Evolutionary conservation across 2,888 invertebrate species (phyloP).

Genomic region (Lycophotia porphyrea): DNA sequence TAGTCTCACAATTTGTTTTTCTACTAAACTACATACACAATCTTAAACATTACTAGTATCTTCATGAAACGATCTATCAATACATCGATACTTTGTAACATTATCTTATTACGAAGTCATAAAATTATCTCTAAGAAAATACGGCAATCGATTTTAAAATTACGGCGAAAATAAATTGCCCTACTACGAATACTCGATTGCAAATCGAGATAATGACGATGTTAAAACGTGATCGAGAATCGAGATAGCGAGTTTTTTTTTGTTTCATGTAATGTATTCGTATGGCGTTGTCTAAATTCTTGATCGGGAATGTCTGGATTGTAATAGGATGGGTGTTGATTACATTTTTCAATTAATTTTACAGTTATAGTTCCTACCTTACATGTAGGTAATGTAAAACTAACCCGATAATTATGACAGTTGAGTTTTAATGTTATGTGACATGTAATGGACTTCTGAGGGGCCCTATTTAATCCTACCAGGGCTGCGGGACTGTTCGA

Average conservation of each 20-base stretch:
- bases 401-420: background rate
- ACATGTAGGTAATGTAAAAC: too few relatives aligned
- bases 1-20: constrained; percentile 6
- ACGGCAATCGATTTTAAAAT: constrained; percentile 57
- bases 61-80: constrained; percentile 19
- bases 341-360: constrained; percentile 29
- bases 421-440: background rate
- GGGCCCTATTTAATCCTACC: too few relatives aligned
- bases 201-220: constrained; percentile 51
- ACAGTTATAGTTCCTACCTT: background rate
- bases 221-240: constrained; percentile 47
- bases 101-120: constrained; percentile 58
- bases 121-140: constrained; percentile 56
- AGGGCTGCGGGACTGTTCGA: too few relatives aligned
- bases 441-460: background rate
- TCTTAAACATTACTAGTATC: constrained; percentile 19
- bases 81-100: constrained; percentile 32
- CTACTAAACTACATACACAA: constrained; percentile 2
- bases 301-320: constrained; percentile 5
- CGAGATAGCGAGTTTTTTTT: constrained; percentile 38
- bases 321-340: constrained; percentile 6
- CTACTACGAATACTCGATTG: constrained; percentile 53
- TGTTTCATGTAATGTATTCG: constrained; percentile 28
- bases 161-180: constrained; percentile 47
- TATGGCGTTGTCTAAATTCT: constrained; percentile 23